Evolutionary conservation across 2,888 invertebrate species (phyloP).

Genomic region (Diplolepis rosae): DNA sequence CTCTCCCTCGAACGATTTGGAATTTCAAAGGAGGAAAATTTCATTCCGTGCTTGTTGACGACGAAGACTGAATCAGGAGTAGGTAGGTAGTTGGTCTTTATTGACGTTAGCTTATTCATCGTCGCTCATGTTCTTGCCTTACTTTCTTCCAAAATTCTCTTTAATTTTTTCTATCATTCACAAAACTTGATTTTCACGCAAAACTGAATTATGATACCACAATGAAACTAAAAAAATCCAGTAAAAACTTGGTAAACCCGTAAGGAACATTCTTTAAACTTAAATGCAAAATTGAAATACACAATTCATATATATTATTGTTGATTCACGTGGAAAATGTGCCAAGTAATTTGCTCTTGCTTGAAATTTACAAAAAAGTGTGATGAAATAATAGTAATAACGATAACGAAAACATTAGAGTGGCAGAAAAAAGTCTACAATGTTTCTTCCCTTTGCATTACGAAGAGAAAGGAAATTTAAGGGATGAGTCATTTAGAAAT

Average conservation of each 20-base stretch:
- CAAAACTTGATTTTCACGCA: not conserved
- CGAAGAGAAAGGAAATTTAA: not conserved
- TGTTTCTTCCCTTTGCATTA: not conserved
- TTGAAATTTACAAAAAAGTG: not conserved
- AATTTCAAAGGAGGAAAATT: conserved; percentile 63
- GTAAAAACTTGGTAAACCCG: too few species aligned
- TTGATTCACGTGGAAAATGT: too few species aligned
- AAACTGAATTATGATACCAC: not conserved
- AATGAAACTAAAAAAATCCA: too few species aligned
- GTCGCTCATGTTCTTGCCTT: not conserved
- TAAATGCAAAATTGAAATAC: too few species aligned
- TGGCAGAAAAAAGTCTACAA: not conserved
- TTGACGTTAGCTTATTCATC: conserved; percentile 41
- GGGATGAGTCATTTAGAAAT: conserved; percentile 3
- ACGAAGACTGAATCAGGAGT: conserved; percentile 54
- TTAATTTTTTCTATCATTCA: not conserved
- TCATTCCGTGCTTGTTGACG: conserved; percentile 56
- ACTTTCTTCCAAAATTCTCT: conserved; percentile 1
- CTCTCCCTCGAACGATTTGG: conserved; percentile 48
- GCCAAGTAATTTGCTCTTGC: not conserved
- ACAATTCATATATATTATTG: too few species aligned
- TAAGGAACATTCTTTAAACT: too few species aligned
- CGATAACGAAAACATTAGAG: not conserved
- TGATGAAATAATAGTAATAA: not conserved
- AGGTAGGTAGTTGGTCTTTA: conserved; percentile 52